Conservation (phyloP, 2,113 vertebrate species). For the Micronycteris hirsuta region DNA sequence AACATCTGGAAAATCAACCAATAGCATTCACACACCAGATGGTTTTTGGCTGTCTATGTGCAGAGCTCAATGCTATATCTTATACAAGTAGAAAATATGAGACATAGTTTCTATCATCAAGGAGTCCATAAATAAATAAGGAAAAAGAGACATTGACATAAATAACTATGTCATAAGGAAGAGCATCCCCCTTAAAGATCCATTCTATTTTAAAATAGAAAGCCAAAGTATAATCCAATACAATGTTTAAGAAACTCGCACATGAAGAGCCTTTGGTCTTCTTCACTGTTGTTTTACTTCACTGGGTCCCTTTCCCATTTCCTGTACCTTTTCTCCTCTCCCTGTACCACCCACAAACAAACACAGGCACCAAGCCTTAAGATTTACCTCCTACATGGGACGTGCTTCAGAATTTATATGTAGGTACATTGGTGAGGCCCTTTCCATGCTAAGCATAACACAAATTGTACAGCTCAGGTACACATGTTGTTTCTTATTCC, state of each 20-base stretch:
- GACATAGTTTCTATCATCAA: background rate
- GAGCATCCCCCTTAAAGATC: background rate
- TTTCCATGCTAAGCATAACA: background rate
- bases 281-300: background rate
- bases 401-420: background rate
- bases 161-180: background rate
- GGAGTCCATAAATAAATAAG: background rate
- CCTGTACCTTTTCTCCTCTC: too few species aligned
- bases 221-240: background rate
- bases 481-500: background rate
- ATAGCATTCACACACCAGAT: background rate
- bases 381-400: background rate
- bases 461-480: background rate
- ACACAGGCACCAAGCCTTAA: background rate
- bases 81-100: background rate
- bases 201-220: slow-evolving; percentile 8
- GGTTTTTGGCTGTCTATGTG: background rate
- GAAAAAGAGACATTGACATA: background rate
- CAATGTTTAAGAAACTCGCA: background rate
- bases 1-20: slow-evolving; percentile 1
- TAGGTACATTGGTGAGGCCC: background rate
- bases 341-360: background rate
- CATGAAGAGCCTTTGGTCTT: background rate
- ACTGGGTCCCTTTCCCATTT: background rate
- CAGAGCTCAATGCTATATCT: background rate